Percentiles rank a stretch among this genome's conserved stretches.
Conservation (phyloP, 2,113 vertebrate genomes). For the Phylloscopus trochiloides region DNA sequence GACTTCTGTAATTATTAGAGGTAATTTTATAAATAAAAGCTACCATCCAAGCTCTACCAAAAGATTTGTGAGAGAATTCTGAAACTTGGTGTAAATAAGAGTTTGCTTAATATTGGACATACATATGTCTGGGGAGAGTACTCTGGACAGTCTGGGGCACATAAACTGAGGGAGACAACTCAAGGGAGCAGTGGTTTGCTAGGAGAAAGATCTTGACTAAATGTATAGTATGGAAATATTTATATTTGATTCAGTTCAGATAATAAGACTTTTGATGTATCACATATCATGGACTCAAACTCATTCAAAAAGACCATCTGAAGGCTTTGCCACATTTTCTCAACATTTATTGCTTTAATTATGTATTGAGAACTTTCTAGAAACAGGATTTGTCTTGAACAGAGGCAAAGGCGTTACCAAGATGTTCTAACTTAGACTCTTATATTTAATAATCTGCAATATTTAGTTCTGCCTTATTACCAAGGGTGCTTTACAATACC, state of each 20-base stretch:
- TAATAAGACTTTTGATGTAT: background rate
- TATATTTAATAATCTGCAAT: background rate
- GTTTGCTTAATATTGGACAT: background rate
- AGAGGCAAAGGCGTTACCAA: background rate
- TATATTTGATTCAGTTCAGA: background rate
- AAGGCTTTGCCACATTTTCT: background rate
- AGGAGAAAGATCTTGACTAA: background rate
- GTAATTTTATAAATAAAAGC: background rate
- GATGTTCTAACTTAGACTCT: background rate
- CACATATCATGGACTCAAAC: background rate
- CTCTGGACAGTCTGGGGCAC: background rate
- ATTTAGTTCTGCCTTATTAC: background rate
- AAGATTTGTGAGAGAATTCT: background rate
- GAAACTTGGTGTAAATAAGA: background rate
- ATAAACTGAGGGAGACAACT: background rate
- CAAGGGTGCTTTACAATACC: background rate
- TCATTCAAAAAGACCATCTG: background rate
- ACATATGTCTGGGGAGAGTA: accelerated
- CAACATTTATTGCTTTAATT: background rate
- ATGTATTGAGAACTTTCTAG: background rate
- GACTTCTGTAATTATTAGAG: background rate
- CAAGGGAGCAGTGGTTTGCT: background rate
- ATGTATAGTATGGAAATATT: background rate
- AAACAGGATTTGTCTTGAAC: background rate
- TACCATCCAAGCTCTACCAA: background rate